Percentiles rank a stretch among this genome's conserved stretches.
Evolutionary conservation across 1,140 invertebrate species (phyloP).

Genomic region (Zaprionus taronus): DNA sequence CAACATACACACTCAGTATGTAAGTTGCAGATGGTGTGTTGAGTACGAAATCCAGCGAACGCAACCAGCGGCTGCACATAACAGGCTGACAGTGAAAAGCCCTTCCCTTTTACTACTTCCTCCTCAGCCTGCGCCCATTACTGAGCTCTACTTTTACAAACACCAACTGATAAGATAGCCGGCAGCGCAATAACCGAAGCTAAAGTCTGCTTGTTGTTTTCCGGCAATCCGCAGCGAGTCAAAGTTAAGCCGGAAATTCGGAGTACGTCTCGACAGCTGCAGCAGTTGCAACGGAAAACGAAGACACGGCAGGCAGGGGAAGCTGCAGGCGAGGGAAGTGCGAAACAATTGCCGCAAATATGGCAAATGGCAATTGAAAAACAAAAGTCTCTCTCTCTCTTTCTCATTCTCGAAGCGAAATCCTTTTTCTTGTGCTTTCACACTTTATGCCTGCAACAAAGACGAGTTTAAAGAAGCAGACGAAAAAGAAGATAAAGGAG

Average conservation of each 20-base stretch:
- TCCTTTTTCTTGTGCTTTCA: slow-evolving; percentile 63
- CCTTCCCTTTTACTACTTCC: slow-evolving; percentile 9
- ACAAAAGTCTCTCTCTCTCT: slow-evolving; percentile 61
- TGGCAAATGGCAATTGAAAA: slow-evolving; percentile 80
- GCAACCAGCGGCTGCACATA: slow-evolving; percentile 38
- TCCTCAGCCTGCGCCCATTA: background rate
- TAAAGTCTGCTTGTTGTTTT: slow-evolving; percentile 39
- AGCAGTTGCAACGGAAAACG: slow-evolving; percentile 57
- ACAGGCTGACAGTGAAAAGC: slow-evolving; percentile 48
- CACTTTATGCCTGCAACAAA: slow-evolving; percentile 59
- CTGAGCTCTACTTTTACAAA: background rate
- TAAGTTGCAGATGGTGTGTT: background rate
- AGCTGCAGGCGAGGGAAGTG: background rate
- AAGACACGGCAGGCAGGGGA: background rate
- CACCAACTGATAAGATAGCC: slow-evolving; percentile 54
- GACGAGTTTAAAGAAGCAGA: slow-evolving; percentile 35
- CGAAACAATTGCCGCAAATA: slow-evolving; percentile 77
- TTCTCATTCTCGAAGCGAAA: slow-evolving; percentile 31
- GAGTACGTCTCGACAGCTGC: slow-evolving; percentile 26
- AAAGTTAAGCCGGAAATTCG: slow-evolving; percentile 43
- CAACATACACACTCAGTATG: background rate
- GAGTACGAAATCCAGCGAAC: background rate
- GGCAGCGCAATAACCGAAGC: slow-evolving; percentile 55
- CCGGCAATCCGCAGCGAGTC: slow-evolving; percentile 27
- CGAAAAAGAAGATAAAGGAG: slow-evolving; percentile 17